A percentile compares a stretch with the other conserved stretches of the same genome.
Conservation (phyloP, 2,888 invertebrate species). For the Colostygia pectinataria region DNA sequence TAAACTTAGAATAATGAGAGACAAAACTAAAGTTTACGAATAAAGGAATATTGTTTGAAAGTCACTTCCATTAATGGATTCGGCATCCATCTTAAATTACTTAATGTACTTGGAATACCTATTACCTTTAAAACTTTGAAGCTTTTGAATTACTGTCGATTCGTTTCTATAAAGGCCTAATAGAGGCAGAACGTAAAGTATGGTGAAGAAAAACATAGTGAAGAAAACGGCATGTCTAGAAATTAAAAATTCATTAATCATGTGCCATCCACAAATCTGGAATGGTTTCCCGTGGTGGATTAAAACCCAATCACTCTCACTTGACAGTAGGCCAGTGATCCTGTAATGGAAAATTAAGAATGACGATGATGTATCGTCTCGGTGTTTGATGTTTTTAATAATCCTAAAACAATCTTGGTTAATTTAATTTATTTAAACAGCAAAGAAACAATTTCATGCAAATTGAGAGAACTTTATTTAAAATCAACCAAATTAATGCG, state of each 20-base stretch:
- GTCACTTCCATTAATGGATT: conserved; percentile 8
- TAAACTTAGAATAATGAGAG: conserved; percentile 15
- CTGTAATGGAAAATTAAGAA: too few species aligned
- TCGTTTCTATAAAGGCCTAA: too few species aligned
- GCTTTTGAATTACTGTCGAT: not conserved
- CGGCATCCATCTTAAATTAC: conserved; percentile 1
- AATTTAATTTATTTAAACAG: not conserved
- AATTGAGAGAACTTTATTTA: conserved; percentile 13
- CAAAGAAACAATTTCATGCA: conserved; percentile 14
- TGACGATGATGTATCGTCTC: too few species aligned
- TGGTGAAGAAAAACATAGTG: too few species aligned
- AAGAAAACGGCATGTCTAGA: too few species aligned
- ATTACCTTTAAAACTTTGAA: not conserved
- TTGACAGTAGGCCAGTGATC: too few species aligned
- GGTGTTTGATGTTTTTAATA: not conserved
- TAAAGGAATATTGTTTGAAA: conserved; percentile 16
- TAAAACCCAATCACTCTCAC: too few species aligned
- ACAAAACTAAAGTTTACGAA: conserved; percentile 16
- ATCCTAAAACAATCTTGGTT: not conserved
- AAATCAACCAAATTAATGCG: conserved; percentile 11
- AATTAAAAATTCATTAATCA: too few species aligned
- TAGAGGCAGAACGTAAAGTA: too few species aligned
- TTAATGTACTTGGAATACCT: not conserved
- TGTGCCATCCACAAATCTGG: too few species aligned
- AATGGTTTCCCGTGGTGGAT: too few species aligned